Conservation (phyloP, 2,888 invertebrate genomes). For the Rhyacophila evoluta region DNA sequence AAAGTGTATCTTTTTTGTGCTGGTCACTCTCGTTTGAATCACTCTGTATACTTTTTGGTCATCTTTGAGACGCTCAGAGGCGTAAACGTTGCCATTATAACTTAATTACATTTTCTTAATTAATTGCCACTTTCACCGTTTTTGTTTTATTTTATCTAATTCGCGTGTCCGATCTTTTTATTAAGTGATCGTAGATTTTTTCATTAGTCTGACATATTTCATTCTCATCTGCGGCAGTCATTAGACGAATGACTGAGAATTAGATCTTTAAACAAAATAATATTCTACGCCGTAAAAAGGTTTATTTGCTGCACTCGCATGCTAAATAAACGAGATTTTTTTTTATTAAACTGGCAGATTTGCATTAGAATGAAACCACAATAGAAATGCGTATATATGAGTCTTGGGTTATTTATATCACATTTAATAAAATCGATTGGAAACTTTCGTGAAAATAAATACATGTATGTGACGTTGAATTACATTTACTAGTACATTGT, state of each 20-base stretch:
- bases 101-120: neutral
- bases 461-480: too few relatives aligned
- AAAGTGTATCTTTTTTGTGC: too few relatives aligned
- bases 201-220: neutral
- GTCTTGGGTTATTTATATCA: too few relatives aligned
- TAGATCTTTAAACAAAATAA: neutral
- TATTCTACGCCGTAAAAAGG: too few relatives aligned
- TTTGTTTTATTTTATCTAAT: neutral
- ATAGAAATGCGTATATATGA: too few relatives aligned
- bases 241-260: neutral
- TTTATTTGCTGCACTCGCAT: too few relatives aligned
- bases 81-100: constrained; percentile 12
- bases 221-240: neutral
- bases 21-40: neutral
- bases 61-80: neutral
- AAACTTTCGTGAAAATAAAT: too few relatives aligned
- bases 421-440: too few relatives aligned
- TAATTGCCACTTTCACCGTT: constrained; percentile 17
- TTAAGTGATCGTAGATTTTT: neutral
- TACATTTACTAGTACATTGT: too few relatives aligned
- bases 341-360: too few relatives aligned
- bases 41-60: neutral
- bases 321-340: too few relatives aligned
- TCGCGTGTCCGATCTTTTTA: constrained; percentile 19
- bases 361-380: too few relatives aligned